Percentiles rank a stretch among this genome's conserved stretches.
Conservation (phyloP, 2,113 vertebrate species). For the Microcebus griseorufus region DNA sequence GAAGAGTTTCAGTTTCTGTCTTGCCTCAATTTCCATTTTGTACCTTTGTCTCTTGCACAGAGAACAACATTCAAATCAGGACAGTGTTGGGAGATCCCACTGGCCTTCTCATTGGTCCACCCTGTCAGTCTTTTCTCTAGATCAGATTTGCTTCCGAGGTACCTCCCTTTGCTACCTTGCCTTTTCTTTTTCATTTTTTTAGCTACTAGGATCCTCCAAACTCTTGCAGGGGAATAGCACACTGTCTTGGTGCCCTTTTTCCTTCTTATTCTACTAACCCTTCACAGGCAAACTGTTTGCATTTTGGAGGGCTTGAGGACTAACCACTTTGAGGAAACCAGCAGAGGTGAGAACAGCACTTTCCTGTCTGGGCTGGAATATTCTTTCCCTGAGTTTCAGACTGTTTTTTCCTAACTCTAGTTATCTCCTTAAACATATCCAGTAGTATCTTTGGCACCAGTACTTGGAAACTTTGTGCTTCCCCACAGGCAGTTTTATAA, state of each 20-base stretch:
- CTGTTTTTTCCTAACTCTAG: background rate
- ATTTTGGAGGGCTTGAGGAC: background rate
- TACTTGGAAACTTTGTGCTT: slow-evolving; percentile 52
- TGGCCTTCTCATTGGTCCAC: background rate
- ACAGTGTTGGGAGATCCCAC: background rate
- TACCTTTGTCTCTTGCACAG: background rate
- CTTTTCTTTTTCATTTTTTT: slow-evolving; percentile 5
- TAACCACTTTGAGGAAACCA: background rate
- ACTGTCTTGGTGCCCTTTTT: background rate
- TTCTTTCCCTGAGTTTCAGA: slow-evolving; percentile 45
- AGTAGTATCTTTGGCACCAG: slow-evolving; percentile 51
- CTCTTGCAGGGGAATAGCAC: background rate
- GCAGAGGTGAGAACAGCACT: background rate
- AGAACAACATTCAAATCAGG: background rate
- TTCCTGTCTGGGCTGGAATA: slow-evolving; percentile 11
- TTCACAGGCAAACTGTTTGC: background rate
- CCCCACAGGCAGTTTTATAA: slow-evolving; percentile 39
- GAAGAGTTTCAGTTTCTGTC: background rate
- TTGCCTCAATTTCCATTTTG: background rate
- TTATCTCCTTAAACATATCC: background rate
- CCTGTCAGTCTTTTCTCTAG: background rate
- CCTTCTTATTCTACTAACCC: background rate
- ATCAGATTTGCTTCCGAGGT: background rate
- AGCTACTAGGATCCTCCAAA: background rate
- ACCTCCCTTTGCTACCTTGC: background rate